Evolutionary conservation across 1,140 invertebrate species (phyloP).

Genomic region (Wasmannia auropunctata): DNA sequence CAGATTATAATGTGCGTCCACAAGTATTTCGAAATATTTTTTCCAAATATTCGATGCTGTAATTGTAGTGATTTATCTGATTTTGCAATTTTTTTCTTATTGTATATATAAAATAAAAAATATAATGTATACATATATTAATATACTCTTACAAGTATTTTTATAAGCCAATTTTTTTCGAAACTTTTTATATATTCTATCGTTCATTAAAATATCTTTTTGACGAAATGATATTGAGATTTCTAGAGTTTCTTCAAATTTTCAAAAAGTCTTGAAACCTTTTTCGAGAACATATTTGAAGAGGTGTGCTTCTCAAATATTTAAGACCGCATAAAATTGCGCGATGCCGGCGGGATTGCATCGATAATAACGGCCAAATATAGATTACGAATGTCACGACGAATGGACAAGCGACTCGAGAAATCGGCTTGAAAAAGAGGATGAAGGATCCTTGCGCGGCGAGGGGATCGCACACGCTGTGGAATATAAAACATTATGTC

Average conservation of each 20-base stretch:
- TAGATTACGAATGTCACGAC: conserved; percentile 8
- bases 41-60: neutral
- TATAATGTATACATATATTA: neutral
- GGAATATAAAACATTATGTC: conserved; percentile 49
- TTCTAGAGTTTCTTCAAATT: neutral
- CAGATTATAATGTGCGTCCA: neutral
- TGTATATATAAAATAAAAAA: neutral
- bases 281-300: neutral
- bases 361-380: conserved; percentile 23
- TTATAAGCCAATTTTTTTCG: neutral
- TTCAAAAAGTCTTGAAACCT: neutral
- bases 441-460: neutral
- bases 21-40: neutral
- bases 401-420: neutral
- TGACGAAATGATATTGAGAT: neutral
- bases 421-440: conserved; percentile 1
- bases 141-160: neutral
- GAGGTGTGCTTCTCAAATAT: neutral
- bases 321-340: conserved; percentile 9
- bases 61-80: neutral
- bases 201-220: neutral
- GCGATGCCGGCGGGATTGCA: neutral
- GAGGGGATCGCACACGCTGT: neutral
- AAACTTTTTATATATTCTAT: neutral
- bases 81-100: neutral